phyloP scores from a whole-genome alignment of 2,888 invertebrate species.

The Cerastis rubricosa region DNA sequence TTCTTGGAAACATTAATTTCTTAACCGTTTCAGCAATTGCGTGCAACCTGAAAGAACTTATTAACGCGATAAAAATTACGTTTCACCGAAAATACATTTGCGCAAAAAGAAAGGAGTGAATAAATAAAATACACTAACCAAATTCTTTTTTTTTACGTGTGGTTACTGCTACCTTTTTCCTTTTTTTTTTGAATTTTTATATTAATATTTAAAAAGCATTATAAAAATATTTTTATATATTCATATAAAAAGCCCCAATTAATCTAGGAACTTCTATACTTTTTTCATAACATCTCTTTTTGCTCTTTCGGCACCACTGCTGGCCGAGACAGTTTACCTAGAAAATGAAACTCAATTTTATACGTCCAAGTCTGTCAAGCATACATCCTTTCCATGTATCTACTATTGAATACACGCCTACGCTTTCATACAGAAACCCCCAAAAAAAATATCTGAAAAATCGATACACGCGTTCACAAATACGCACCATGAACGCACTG shows the following conservation, averaged over 20 bases:
- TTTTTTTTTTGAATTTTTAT: no score
- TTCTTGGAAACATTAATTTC: constrained; percentile 76
- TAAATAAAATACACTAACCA: constrained; percentile 7
- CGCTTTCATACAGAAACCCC: not conserved
- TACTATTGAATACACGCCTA: not conserved
- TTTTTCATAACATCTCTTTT: not conserved
- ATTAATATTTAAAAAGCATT: no score
- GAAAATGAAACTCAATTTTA: constrained; percentile 3
- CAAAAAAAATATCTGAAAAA: not conserved
- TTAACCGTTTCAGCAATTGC: constrained; percentile 71
- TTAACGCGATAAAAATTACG: constrained; percentile 45
- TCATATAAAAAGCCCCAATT: not conserved
- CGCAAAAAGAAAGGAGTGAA: constrained; percentile 6
- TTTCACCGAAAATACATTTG: constrained; percentile 35
- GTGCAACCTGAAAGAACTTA: constrained; percentile 70
- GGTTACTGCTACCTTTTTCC: not conserved
- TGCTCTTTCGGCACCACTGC: not conserved
- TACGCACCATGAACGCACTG: constrained; percentile 14
- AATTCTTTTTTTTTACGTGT: not conserved
- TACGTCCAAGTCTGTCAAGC: not conserved
- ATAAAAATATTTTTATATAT: constrained; percentile 7
- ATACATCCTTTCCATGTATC: not conserved
- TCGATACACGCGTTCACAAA: constrained; percentile 12
- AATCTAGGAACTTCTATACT: not conserved
- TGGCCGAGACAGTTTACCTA: not conserved